Evolutionary conservation across 2,797 vertebrate species (phyloP).

Genomic region (Muraenolepis orangiensis): DNA sequence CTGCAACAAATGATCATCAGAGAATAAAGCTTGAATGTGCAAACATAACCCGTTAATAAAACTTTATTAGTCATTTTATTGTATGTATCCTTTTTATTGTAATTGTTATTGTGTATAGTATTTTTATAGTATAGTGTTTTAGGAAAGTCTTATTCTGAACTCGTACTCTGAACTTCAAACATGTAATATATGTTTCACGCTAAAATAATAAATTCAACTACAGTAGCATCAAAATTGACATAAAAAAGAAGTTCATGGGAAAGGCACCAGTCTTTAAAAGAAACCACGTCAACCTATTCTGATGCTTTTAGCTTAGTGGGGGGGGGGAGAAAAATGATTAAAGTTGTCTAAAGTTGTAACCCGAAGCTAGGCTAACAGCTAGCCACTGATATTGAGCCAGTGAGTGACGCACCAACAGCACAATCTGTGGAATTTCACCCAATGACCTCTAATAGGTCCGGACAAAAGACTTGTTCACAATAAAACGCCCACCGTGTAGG

Average conservation of each 20-base stretch:
- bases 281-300: neutral
- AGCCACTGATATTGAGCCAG: neutral
- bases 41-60: neutral
- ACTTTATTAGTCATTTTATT: no score
- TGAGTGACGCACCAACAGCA: conserved; percentile 6
- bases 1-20: neutral
- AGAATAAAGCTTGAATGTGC: neutral
- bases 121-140: no score
- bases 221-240: neutral
- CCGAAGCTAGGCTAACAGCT: neutral
- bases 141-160: neutral
- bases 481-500: conserved; percentile 11
- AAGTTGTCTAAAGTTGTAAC: neutral
- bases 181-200: neutral
- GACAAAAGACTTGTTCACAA: conserved; percentile 31
- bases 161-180: neutral
- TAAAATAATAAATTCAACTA: neutral
- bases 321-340: neutral
- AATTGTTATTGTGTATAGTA: no score
- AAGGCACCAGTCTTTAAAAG: neutral
- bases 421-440: conserved; percentile 42
- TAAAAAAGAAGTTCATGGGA: neutral
- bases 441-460: conserved; percentile 30
- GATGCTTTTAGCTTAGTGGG: neutral
- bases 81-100: no score